Conservation (phyloP, 37 sponge, comb jelly and placozoan genomes). For the Tethya wilhelma region DNA sequence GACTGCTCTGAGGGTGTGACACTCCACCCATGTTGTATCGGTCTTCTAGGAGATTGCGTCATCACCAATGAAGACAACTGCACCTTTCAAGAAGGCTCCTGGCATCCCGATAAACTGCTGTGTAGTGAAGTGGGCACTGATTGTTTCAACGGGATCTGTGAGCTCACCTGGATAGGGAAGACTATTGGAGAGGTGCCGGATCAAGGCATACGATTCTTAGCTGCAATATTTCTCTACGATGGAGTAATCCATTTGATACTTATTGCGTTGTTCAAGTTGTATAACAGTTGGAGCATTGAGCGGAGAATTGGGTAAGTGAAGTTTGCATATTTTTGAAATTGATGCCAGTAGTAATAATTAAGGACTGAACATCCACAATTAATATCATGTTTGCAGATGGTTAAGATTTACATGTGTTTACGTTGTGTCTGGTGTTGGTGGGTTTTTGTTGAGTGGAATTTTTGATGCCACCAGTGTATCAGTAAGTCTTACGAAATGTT, state of each 20-base stretch:
- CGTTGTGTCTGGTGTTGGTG: constrained; percentile 85
- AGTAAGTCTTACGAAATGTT: constrained; percentile 41
- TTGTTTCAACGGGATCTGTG: constrained; percentile 48
- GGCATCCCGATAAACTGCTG: constrained; percentile 68
- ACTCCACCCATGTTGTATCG: constrained; percentile 91
- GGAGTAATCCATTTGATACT: constrained; percentile 78
- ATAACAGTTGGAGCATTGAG: constrained; percentile 82
- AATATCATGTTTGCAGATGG: constrained; percentile 58
- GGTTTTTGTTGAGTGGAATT: constrained; percentile 76
- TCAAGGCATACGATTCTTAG: constrained; percentile 82
- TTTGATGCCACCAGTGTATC: constrained; percentile 60
- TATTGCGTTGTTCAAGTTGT: constrained; percentile 64
- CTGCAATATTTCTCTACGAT: constrained; percentile 82
- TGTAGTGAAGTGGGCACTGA: constrained; percentile 79
- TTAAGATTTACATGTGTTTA: constrained; percentile 84
- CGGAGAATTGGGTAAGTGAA: constrained; percentile 58
- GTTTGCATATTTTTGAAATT: neutral
- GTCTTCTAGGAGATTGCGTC: constrained; percentile 79
- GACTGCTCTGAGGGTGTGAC: constrained; percentile 49
- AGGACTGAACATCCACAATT: neutral
- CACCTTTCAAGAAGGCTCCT: constrained; percentile 70
- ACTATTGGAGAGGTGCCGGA: constrained; percentile 29
- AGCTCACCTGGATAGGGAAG: constrained; percentile 20
- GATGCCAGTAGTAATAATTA: neutral
- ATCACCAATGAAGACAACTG: constrained; percentile 81